Base-by-base conservation (phyloP, 2,888 invertebrate genomes). In the Tetragonula carbonaria region DNA sequence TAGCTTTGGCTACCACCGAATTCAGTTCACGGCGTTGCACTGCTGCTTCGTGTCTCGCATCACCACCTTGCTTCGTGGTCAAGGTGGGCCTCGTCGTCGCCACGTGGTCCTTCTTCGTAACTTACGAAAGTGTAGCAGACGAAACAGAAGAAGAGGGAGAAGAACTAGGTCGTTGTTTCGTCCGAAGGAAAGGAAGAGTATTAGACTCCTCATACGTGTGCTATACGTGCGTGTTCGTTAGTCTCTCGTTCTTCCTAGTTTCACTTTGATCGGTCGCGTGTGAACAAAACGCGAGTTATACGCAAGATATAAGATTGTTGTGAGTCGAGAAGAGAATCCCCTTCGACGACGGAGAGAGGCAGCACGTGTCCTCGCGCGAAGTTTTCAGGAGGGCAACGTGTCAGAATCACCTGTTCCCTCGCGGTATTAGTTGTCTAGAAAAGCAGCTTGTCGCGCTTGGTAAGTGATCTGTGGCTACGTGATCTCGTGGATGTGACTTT, bases 1-100 rank as follows among this genome's bases (percentile, higher is more conserved):
- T 87, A 84, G 90, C 89, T 82, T 83, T 91, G 85, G 84, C 84
- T 84, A 86, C 83, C 87, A 87, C 86, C 90, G 90, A 91, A 92
- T 90, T 92, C 92, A 93, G 92, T 93, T 89, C 88, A 90, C 90
- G 88, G 88, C 90, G 92, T 86, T 89, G 91, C 84, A 45, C 90
- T 90, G 90, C 88, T 87, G 87, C 88, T 91, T 89, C 85, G 88
- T 89, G 88, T 87, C 89, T 91, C 92, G 90, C 75, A 84, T 51
- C 80, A 76, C 68, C 63, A 63, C 70, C 74, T 71, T 62, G 68
- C 70, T 57, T 75, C 76, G 84, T 79, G 84, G 83, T 86, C 84
- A 86, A 84, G 86, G 80, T 86, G 74, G 76, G 77, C 75, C 68
- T 33, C 75, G 72, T 65, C 68, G 88, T 78, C 28, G 28, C 28